Evolutionary conservation across 1,140 invertebrate genomes (phyloP).

Genomic region (Grapholita molesta): DNA sequence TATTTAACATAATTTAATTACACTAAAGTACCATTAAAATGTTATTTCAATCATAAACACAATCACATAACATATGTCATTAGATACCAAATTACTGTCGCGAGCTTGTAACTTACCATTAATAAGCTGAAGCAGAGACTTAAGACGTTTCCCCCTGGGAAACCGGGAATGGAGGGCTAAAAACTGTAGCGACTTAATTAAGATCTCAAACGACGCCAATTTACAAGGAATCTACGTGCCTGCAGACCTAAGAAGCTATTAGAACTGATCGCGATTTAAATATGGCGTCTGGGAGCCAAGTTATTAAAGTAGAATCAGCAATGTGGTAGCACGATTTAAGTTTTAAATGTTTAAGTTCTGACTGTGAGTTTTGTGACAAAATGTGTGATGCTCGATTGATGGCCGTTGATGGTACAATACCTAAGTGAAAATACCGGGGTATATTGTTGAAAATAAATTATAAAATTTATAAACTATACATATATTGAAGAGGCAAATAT

Average conservation of each 20-base stretch:
- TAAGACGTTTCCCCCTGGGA: conserved; percentile 21
- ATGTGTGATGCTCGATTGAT: too few relatives aligned
- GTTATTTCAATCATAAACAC: background rate
- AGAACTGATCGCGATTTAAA: conserved; percentile 34
- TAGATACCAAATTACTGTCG: background rate
- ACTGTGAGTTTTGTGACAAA: too few relatives aligned
- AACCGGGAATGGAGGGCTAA: conserved; percentile 50
- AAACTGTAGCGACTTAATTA: conserved; percentile 69
- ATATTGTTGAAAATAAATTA: too few relatives aligned
- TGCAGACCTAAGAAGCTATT: conserved; percentile 53
- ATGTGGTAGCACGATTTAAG: too few relatives aligned
- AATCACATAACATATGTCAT: background rate
- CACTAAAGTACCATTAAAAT: too few relatives aligned
- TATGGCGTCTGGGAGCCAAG: conserved; percentile 23
- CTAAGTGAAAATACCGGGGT: too few relatives aligned
- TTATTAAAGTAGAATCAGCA: conserved; percentile 18
- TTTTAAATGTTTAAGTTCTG: too few relatives aligned
- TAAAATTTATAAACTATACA: too few relatives aligned
- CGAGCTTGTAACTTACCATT: background rate
- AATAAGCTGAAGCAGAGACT: background rate
- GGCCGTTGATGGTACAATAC: too few relatives aligned
- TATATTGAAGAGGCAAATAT: background rate
- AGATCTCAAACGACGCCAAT: conserved; percentile 67
- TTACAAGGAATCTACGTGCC: conserved; percentile 62
- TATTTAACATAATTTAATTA: too few relatives aligned